Evolutionary conservation across 2,113 vertebrate genomes (phyloP), one percentile per base, ranked within the genome.

Genomic region (Tylochromis polylepis): DNA sequence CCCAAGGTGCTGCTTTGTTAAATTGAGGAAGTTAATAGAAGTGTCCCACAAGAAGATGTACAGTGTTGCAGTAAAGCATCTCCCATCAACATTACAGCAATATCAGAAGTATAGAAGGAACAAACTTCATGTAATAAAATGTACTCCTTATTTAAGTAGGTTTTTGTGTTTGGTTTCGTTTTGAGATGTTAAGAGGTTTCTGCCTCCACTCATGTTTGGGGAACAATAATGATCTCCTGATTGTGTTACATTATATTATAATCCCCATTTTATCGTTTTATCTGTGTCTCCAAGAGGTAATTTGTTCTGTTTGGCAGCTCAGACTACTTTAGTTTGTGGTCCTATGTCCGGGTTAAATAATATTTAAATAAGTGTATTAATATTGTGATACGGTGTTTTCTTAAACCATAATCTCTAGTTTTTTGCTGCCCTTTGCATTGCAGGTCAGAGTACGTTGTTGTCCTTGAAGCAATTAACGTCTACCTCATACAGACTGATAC

Each of bases 1-100:
- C 49, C 80, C 81, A 22, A 14, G 29, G 78, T 2, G 8, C 70
- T 31, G 49, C 75, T 85, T 84, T 60, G 82, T 87, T 82, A 51
- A 90, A 89, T 11, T 27, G 70, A 67, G 57, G 59, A 82, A 36
- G 77, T 89, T 84, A 89, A 89, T 86, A 51, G 58, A 87, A 87
- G 80, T 84, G 87, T 56, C 78, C 85, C 31, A 2, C 3, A 1
- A 59, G 82, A 60, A 83, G 85, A 91, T 58, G 56, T 16, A 83
- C 72, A 14, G 62, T 84, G 34, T 60, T 72, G 29, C 11, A 9
- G 36, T 46, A 24, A 55, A 82, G 41, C 27, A 58, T 79, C 55
- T 7, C 29, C 75, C 67, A 51, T 77, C 70, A 77, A 77, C 43
- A 65, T 53, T 29, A 53, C 15, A 31, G 27, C 15, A 20, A 62